Evolutionary conservation across 1,140 invertebrate genomes (phyloP).

Genomic region (Neotoxoptera formosana): DNA sequence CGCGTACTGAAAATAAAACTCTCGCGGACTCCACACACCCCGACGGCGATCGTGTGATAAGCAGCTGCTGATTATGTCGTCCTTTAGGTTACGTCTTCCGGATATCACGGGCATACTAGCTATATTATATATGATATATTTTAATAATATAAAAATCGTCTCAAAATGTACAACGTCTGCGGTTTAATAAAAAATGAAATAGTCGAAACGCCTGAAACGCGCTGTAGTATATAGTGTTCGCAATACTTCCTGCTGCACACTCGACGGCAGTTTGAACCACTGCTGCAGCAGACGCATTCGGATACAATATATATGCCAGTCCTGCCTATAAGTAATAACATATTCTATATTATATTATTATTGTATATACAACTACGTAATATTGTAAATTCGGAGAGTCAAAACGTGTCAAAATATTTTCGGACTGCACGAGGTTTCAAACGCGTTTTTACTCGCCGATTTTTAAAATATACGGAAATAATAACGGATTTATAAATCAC

Average conservation of each 20-base stretch:
- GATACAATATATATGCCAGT: not conserved
- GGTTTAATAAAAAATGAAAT: not conserved
- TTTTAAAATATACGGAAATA: not conserved
- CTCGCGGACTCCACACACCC: not conserved
- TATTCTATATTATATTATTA: not conserved
- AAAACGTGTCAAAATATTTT: not conserved
- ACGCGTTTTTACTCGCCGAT: not conserved
- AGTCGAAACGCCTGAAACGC: not conserved
- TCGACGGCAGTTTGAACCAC: not conserved
- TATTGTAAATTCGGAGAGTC: not conserved
- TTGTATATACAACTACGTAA: not conserved
- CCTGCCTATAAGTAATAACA: not conserved
- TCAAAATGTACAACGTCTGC: not conserved
- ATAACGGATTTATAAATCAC: not conserved
- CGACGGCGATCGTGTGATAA: not conserved
- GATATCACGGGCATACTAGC: no score
- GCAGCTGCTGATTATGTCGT: not conserved
- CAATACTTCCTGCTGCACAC: not conserved
- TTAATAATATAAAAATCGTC: not conserved
- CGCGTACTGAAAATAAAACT: conserved; percentile 36
- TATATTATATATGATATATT: not conserved
- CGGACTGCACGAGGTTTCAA: not conserved
- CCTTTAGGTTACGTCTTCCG: not conserved
- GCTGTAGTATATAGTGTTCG: not conserved
- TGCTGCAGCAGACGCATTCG: not conserved